A percentile compares a stretch with the other conserved stretches of the same genome.
These are phyloP conservation scores for Tringa solitaria DNA, from an alignment of 2,113 vertebrate genomes.

Conservation along the genomic window DNA sequence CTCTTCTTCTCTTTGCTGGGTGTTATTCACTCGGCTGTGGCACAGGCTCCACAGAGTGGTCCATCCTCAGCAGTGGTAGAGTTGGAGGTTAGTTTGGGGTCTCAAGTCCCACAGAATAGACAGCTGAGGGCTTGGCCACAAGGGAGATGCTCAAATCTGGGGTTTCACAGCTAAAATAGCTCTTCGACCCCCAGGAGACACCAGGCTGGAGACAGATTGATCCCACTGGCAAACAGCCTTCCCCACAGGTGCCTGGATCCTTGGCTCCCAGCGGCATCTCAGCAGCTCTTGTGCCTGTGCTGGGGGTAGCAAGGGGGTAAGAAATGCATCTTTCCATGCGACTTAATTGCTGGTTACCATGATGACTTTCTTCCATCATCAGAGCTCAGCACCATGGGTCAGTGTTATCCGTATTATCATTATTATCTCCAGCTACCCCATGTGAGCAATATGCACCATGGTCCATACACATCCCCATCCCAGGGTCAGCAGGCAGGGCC, in stretches of 20 bases:
- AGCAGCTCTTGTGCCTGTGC: not conserved
- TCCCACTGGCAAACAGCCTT: not conserved
- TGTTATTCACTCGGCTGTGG: fast-evolving
- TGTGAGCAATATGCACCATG: not conserved
- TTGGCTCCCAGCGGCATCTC: fast-evolving
- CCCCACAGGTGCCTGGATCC: not conserved
- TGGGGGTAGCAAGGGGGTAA: fast-evolving
- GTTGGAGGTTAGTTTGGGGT: not conserved
- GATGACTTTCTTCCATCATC: not conserved
- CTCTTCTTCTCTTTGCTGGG: not conserved
- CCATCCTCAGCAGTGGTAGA: not conserved
- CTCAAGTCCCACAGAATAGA: not conserved
- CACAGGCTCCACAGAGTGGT: fast-evolving
- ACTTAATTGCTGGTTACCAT: not conserved
- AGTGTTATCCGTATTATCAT: not conserved
- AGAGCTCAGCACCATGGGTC: not conserved
- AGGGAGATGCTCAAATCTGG: not conserved
- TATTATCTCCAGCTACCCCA: fast-evolving
- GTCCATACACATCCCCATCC: no score
- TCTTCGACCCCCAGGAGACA: not conserved
- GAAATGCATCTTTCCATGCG: not conserved
- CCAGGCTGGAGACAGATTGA: not conserved
- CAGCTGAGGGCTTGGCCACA: not conserved
- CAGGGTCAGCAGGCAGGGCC: not conserved
- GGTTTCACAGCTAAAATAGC: not conserved